Conservation (phyloP, 2,113 vertebrate genomes). For the Raja brachyura region DNA sequence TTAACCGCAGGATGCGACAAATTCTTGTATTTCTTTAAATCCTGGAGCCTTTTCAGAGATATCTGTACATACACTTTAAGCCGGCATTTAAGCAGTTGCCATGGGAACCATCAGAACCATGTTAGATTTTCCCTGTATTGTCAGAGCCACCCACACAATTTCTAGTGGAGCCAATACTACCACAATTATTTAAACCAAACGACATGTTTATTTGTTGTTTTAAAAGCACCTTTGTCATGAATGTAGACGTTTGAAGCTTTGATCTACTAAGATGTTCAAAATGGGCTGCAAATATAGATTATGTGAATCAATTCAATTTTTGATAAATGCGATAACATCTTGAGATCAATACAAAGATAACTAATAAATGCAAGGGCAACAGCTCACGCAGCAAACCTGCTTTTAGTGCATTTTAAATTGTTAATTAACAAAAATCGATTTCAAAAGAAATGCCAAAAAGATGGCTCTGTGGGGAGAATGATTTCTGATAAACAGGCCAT, state of each 20-base stretch:
- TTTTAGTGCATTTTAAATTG: background rate
- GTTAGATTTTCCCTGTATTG: background rate
- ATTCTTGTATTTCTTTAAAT: slow-evolving; percentile 3
- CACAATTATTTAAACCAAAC: background rate
- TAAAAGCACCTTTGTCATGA: background rate
- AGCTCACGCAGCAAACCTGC: background rate
- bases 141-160: slow-evolving; percentile 4
- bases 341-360: background rate
- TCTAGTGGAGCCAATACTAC: background rate
- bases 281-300: no score
- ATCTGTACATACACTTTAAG: background rate
- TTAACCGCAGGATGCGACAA: background rate
- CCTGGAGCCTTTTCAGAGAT: background rate
- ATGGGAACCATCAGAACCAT: slow-evolving; percentile 15
- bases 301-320: background rate
- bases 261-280: background rate
- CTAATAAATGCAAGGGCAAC: background rate
- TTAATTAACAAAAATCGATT: background rate
- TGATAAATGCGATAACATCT: background rate
- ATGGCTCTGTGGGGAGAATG: background rate
- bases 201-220: background rate
- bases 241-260: background rate
- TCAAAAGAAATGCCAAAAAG: background rate
- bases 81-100: slow-evolving; percentile 1
- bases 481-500: background rate